Conservation (phyloP, 2,113 vertebrate species). For the Heptranchias perlo region DNA sequence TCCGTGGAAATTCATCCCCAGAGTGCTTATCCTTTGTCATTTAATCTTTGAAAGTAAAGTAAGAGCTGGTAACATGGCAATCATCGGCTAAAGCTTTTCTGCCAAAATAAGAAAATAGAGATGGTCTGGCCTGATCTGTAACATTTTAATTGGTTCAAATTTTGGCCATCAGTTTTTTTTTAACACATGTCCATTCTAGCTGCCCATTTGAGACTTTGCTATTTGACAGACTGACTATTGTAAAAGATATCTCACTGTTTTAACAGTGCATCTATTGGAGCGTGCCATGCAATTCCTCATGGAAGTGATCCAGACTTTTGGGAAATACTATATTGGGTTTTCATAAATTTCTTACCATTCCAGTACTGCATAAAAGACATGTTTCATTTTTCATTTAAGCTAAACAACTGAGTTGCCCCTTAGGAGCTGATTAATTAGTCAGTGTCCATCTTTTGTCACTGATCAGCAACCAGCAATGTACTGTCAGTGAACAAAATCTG, state of each 20-base stretch:
- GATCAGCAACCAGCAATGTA: no score
- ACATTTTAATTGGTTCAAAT: background rate
- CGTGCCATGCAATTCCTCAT: background rate
- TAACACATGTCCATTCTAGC: background rate
- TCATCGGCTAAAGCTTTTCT: background rate
- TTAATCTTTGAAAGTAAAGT: background rate
- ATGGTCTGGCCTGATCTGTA: no score
- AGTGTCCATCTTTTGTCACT: no score
- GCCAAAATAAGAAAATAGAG: background rate
- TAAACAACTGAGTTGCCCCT: background rate
- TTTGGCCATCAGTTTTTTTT: background rate
- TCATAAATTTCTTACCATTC: background rate
- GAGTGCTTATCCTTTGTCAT: background rate
- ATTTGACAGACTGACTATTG: background rate
- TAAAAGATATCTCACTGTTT: background rate
- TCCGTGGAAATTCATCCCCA: background rate
- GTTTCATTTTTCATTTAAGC: background rate
- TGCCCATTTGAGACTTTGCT: background rate
- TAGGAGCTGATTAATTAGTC: background rate
- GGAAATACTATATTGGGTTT: background rate
- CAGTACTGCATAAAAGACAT: background rate
- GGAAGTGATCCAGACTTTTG: background rate
- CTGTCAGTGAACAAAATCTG: slow-evolving; percentile 19
- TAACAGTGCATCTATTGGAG: background rate
- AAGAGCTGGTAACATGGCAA: background rate